Percentiles rank a stretch among this genome's conserved stretches.
Evolutionary conservation across 1,140 invertebrate genomes (phyloP).

Genomic region (Lepidotrigona ventralis): DNA sequence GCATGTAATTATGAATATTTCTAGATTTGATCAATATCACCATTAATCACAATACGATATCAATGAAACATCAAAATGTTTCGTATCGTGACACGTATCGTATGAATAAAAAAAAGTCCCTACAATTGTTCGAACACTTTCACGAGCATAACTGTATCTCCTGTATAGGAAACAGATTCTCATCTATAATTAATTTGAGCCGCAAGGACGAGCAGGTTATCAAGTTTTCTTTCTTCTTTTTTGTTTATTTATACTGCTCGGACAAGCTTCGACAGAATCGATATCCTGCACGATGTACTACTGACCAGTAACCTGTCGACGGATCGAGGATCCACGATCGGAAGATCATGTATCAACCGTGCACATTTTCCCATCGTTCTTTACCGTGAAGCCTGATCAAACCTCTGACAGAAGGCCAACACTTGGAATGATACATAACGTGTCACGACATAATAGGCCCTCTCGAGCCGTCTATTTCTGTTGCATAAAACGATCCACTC

Average conservation of each 20-base stretch:
- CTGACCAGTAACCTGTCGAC: constrained; percentile 59
- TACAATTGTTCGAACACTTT: too few species aligned
- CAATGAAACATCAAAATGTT: too few species aligned
- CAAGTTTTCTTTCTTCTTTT: background rate
- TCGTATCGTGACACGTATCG: background rate
- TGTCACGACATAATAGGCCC: constrained; percentile 72
- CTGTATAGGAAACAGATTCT: background rate
- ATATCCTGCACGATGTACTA: constrained; percentile 6
- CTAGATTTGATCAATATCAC: too few species aligned
- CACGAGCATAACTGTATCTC: too few species aligned
- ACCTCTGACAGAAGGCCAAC: constrained; percentile 66
- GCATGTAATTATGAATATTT: too few species aligned
- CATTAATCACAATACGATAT: too few species aligned
- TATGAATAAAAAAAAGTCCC: background rate
- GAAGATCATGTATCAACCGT: constrained; percentile 46
- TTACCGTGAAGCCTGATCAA: constrained; percentile 62
- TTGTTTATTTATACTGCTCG: background rate
- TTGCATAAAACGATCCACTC: constrained; percentile 61
- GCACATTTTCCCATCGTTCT: constrained; percentile 74
- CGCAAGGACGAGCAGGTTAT: background rate
- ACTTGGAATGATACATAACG: constrained; percentile 73
- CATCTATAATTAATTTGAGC: constrained; percentile 2
- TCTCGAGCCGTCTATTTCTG: constrained; percentile 63
- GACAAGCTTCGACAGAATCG: background rate
- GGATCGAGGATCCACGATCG: constrained; percentile 61